These are phyloP conservation scores for Chaetophractus vellerosus DNA, from an alignment of 2,797 vertebrate genomes.

Conservation along the genomic window DNA sequence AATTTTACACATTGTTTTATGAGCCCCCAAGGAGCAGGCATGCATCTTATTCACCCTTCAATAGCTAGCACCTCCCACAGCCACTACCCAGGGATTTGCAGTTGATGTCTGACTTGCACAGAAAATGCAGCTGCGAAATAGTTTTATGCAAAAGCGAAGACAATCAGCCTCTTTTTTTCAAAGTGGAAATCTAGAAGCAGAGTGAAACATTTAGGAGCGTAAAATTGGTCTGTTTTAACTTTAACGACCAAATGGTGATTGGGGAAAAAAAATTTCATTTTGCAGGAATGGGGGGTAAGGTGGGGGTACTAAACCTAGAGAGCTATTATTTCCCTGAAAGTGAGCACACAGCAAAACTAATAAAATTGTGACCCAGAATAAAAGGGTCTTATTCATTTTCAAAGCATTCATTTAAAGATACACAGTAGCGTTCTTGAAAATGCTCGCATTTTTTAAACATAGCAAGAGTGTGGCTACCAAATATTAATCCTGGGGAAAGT, in stretches of 20 bases:
- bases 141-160: constrained; percentile 56
- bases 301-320: not conserved
- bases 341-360: constrained; percentile 45
- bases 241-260: constrained; percentile 52
- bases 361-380: constrained; percentile 40
- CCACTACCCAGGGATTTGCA: not conserved
- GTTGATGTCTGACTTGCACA: not conserved
- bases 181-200: not conserved
- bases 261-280: constrained; percentile 2
- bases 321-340: not conserved
- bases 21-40: not conserved
- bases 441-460: constrained; percentile 35
- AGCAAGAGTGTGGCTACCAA: constrained; percentile 38
- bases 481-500: constrained; percentile 15
- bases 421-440: constrained; percentile 27
- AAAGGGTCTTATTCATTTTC: constrained; percentile 63
- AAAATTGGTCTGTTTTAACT: constrained; percentile 69
- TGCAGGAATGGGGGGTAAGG: not conserved
- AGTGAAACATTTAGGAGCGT: constrained; percentile 28
- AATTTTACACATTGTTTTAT: constrained; percentile 31
- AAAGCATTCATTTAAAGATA: constrained; percentile 62
- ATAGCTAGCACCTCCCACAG: not conserved
- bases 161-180: constrained; percentile 11
- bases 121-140: constrained; percentile 67
- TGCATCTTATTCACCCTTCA: not conserved